Evolutionary conservation across 2,888 invertebrate genomes (phyloP).

Genomic region (Caenorhabditis uteleia): DNA sequence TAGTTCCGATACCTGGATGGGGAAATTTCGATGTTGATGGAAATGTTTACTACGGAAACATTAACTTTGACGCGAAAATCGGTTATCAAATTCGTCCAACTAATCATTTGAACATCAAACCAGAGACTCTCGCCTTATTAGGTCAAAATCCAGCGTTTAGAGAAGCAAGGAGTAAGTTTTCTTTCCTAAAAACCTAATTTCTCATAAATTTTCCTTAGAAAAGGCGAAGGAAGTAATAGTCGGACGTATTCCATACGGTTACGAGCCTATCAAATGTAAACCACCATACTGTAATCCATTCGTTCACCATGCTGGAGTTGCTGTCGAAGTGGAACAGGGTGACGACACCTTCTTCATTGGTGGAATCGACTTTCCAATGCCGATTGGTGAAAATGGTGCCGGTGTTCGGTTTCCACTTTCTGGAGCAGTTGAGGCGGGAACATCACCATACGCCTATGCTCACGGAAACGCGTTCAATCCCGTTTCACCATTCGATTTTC

Average conservation of each 20-base stretch:
- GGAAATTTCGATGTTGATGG: constrained; percentile 64
- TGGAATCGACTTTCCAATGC: constrained; percentile 64
- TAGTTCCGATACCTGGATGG: constrained; percentile 66
- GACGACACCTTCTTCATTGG: constrained; percentile 65
- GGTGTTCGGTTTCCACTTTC: constrained; percentile 64
- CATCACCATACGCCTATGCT: constrained; percentile 62
- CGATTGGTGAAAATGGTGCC: constrained; percentile 58
- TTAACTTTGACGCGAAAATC: constrained; percentile 54
- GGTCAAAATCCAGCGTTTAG: constrained; percentile 61
- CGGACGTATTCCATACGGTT: constrained; percentile 63
- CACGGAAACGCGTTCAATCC: constrained; percentile 64
- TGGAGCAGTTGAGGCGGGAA: constrained; percentile 62
- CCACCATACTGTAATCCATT: constrained; percentile 68
- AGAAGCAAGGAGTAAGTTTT: constrained; percentile 56
- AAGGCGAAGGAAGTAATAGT: constrained; percentile 61
- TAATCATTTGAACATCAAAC: constrained; percentile 61
- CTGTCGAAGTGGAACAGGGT: constrained; percentile 62
- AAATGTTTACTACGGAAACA: constrained; percentile 56
- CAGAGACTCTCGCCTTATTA: constrained; percentile 57
- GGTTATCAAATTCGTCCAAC: constrained; percentile 62
- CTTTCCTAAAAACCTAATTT: background rate
- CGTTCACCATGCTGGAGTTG: constrained; percentile 61
- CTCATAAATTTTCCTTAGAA: constrained; percentile 26
- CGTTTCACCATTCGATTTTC: constrained; percentile 58
- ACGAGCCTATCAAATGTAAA: constrained; percentile 64